Evolutionary conservation across 2,113 vertebrate genomes (phyloP).

Genomic region (Ictidomys tridecemlineatus): DNA sequence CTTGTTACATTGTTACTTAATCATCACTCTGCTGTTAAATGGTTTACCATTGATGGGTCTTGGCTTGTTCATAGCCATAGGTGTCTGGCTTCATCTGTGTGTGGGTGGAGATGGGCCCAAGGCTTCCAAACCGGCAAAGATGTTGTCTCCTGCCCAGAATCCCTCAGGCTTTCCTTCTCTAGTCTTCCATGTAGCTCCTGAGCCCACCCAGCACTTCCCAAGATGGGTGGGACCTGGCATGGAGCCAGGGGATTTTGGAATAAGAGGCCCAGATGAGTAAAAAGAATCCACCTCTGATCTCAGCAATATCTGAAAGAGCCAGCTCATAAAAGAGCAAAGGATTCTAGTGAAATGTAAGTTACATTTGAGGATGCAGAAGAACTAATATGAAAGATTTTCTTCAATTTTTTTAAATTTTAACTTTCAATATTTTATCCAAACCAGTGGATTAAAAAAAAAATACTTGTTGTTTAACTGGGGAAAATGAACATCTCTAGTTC

Average conservation of each 20-base stretch:
- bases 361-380: background rate
- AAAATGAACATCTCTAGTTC: background rate
- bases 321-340: background rate
- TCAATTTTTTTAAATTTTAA: background rate
- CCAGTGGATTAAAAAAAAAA: background rate
- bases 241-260: background rate
- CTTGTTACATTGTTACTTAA: background rate
- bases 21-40: background rate
- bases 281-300: background rate
- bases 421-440: background rate
- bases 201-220: background rate
- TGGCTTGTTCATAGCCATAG: background rate
- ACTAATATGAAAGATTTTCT: background rate
- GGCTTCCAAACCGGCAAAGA: background rate
- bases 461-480: background rate
- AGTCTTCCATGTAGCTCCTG: background rate
- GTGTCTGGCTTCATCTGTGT: background rate
- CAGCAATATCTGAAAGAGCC: accelerated
- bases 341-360: background rate
- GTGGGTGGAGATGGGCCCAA: too few relatives aligned
- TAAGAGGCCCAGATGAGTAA: background rate
- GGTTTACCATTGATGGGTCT: background rate
- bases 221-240: background rate
- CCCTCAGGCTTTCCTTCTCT: background rate
- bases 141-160: background rate